Evolutionary conservation across 2,113 vertebrate genomes (phyloP), one percentile per base, ranked within the genome.

Genomic region (Zingel zingel): DNA sequence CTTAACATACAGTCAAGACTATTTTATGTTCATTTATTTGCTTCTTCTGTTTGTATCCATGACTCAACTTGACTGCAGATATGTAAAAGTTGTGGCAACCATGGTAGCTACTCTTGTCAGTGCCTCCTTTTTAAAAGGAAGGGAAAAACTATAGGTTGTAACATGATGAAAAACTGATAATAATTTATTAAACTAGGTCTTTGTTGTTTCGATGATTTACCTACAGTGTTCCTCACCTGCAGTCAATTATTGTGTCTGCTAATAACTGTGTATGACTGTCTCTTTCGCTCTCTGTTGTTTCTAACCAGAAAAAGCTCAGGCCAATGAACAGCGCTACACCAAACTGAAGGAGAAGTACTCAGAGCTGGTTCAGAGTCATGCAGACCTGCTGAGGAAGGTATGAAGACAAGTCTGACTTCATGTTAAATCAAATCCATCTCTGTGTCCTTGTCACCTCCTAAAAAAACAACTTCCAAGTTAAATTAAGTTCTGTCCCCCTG

Each of bases 311-410:
- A 98, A 97, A 81, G 98, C 98, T 1, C 97, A 98, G 82, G 97
- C 98, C 77, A 99, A 98, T 0, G 98, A 99, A 88, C 98, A 99
- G 93, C 96, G 98, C 58, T 99, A 99, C 92, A 97, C 96, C 88
- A 99, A 99, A 92, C 94, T 99, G 50, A 99, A 99, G 92, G 98
- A 99, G 93, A 99, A 99, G 80, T 98, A 99, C 94, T 97, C 96
- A 0, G 98, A 97, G 92, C 95, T 99, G 88, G 98, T 99, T 71
- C 98, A 99, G 95, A 98, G 95, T 89, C 98, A 99, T 0, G 98
- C 98, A 0, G 98, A 98, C 84, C 96, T 99, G 74, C 95, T 99
- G 86, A 96, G 98, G 67, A 99, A 99, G 97, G 98, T 98, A 64
- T 89, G 12, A 68, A 51, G 23, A 58, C 7, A 0, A 18, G 39